A percentile compares a stretch with the other conserved stretches of the same genome.
Conservation (phyloP, 2,888 invertebrate species). For the Brachypterus glaber region DNA sequence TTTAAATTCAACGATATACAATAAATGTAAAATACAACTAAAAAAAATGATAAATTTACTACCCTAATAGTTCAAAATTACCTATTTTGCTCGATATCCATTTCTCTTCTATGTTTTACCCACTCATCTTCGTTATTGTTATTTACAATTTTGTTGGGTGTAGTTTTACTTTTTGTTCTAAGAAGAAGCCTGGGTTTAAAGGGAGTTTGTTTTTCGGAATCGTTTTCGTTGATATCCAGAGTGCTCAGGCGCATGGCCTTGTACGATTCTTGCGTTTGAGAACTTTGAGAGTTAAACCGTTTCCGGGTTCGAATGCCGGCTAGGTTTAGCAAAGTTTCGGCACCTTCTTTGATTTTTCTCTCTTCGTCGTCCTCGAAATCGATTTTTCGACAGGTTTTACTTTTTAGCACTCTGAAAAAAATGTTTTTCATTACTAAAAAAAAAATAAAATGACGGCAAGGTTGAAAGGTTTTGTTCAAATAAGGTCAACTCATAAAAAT, state of each 20-base stretch:
- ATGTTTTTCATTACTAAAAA: neutral
- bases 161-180: conserved; percentile 29
- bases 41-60: too few relatives aligned
- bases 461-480: too few relatives aligned
- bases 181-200: conserved; percentile 37
- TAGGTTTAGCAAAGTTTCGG: conserved; percentile 66
- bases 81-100: conserved; percentile 36
- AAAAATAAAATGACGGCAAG: too few relatives aligned
- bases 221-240: conserved; percentile 21
- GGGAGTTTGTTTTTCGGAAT: conserved; percentile 23
- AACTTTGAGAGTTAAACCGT: conserved; percentile 26
- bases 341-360: conserved; percentile 66
- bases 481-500: too few relatives aligned
- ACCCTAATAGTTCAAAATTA: too few relatives aligned
- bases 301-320: conserved; percentile 48
- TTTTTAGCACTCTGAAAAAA: conserved; percentile 22
- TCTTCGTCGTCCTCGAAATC: conserved; percentile 54
- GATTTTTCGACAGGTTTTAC: conserved; percentile 31
- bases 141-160: conserved; percentile 25
- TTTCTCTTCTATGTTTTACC: conserved; percentile 35
- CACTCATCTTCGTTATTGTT: conserved; percentile 34
- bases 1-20: too few relatives aligned
- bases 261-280: conserved; percentile 14
- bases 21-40: too few relatives aligned
- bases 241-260: conserved; percentile 20